Percentiles rank a stretch among this genome's conserved stretches.
Conservation (phyloP, 2,797 vertebrate genomes). For the Poecilia picta region DNA sequence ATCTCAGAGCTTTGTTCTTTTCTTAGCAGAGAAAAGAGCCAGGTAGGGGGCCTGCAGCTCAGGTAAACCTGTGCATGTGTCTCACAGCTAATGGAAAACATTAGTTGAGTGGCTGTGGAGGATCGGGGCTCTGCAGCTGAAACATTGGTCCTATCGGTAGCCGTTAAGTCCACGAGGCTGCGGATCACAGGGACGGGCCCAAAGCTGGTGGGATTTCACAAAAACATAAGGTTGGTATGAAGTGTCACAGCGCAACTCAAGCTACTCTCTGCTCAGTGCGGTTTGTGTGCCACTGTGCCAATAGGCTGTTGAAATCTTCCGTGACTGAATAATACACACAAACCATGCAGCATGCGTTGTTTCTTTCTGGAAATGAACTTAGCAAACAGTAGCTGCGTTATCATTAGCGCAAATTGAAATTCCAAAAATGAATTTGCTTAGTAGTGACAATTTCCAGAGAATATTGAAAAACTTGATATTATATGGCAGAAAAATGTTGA, state of each 20-base stretch:
- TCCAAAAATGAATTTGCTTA: too few relatives aligned
- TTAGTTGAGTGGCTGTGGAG: slow-evolving; percentile 33
- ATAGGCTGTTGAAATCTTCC: neutral
- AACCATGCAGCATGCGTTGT: neutral
- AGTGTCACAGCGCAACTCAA: neutral
- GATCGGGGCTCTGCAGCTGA: slow-evolving; percentile 25
- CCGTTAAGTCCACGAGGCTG: slow-evolving; percentile 28
- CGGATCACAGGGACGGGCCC: slow-evolving; percentile 26
- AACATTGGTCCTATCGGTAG: neutral
- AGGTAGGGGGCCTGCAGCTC: slow-evolving; percentile 54
- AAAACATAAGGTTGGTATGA: neutral
- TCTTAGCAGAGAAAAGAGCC: slow-evolving; percentile 35
- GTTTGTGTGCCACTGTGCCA: neutral
- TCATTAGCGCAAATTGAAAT: too few relatives aligned
- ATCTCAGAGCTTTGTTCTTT: slow-evolving; percentile 78
- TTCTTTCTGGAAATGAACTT: neutral
- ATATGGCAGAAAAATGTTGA: too few relatives aligned
- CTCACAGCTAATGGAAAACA: slow-evolving; percentile 57
- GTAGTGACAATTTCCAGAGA: too few relatives aligned
- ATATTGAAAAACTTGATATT: too few relatives aligned
- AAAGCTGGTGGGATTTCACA: neutral
- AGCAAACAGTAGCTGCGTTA: neutral
- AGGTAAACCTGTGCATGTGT: slow-evolving; percentile 55
- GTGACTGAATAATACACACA: neutral
- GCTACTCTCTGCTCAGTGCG: neutral